Conservation (phyloP, 2,113 vertebrate genomes). For the Ginglymostoma cirratum region DNA sequence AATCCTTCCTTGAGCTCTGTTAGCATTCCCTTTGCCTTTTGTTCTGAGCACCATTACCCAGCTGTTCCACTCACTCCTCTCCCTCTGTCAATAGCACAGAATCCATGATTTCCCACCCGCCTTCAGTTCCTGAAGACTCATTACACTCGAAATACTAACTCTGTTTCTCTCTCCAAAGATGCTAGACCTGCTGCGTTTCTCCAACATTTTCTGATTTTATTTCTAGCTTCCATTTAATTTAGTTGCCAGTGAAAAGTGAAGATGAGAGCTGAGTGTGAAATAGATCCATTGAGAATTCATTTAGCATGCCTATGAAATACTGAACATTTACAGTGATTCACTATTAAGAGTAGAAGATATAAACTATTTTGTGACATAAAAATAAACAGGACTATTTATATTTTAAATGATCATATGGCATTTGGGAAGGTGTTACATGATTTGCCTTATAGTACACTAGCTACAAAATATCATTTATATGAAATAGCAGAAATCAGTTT, state of each 20-base stretch:
- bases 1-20: no score
- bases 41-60: no score
- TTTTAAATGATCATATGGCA: background rate
- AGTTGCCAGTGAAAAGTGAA: background rate
- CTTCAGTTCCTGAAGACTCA: no score
- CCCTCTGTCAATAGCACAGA: no score
- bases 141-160: no score
- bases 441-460: background rate
- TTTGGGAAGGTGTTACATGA: background rate
- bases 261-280: background rate
- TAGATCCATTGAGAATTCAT: background rate
- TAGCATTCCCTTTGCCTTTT: no score
- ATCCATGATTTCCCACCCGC: no score
- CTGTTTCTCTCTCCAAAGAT: no score
- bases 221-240: background rate
- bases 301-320: background rate
- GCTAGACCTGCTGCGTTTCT: no score
- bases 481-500: no score
- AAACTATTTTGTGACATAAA: background rate
- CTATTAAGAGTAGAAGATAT: background rate
- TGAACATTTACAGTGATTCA: background rate
- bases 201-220: no score
- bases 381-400: background rate
- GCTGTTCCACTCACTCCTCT: no score
- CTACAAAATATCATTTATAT: background rate